Evolutionary conservation across 2,113 vertebrate genomes (phyloP), one percentile per base, ranked within the genome.

Genomic region (Gymnogyps californianus): DNA sequence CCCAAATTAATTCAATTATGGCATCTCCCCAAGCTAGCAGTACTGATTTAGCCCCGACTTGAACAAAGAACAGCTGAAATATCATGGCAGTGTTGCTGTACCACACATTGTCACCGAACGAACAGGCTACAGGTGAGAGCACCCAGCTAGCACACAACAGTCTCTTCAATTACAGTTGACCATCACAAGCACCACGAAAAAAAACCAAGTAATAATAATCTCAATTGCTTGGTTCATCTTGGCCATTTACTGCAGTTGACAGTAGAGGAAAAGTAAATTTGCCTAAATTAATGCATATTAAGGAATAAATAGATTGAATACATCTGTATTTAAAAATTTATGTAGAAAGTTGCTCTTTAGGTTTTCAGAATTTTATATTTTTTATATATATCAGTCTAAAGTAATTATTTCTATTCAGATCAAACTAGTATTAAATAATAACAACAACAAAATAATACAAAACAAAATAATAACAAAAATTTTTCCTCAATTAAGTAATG

Each of bases 291-390:
- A 58, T 4, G 13, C 8, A 29, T 49, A 38, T 24, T 59, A 46
- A 38, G 13, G 46, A 66, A 66, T 51, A 36, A 42, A 34, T 10
- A 22, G 7, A 67, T 18, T 19, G 18, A 72, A 51, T 6, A 52
- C 5, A 26, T 26, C 17, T 47, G 5, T 22, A 40, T n/a, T 57
- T 40, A 13, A 57, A 31, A 62, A 36, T 7, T 16, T 31, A 7
- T 0, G 5, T 5, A 38, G 32, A 8, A 25, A 34, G 26, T 20
- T 42, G 19, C 5, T 36, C 6, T 44, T 74, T 3, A 40, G 3
- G 31, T 32, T 31, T 51, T 59, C 38, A 42, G 21, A 15, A 26
- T 36, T 51, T 54, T 7, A 0, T 26, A 14, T 44, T 36, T 36
- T 34, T 32, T 58, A 6, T 13, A 31, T 6, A 3, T 10, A 62